Evolutionary conservation across 2,888 invertebrate genomes (phyloP), one percentile per base, ranked within the genome.

Genomic region (Reticulitermes lucifugus): DNA sequence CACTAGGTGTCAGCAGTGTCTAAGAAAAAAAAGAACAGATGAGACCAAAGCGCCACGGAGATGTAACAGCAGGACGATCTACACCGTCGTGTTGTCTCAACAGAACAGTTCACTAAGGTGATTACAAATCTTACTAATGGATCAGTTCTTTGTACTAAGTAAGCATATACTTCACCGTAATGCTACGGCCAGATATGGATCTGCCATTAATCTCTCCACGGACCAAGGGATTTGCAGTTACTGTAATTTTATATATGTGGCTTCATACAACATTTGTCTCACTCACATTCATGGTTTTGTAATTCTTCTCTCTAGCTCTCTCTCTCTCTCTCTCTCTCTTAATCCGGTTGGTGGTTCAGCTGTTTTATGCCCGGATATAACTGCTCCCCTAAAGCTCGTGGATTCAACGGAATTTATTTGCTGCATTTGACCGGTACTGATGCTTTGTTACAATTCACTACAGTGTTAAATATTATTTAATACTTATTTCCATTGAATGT

Each of bases 121-220:
- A 81, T 70, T 21, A 81, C 81, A 81, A 81, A 81, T 81, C 81
- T 81, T 65, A n/a, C 81, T 81, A 81, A 81, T 81, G 81, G 80
- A 80, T 77, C 5, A n/a, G 77, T 77, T 46, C 77, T n/a, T 77
- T 77, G 41, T 77, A 46, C n/a, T 77, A 77, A 77, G 77, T 46
- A 46, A 35, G 46, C 6, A 22, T 12, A 77, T 46, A 41, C 22
- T 77, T 46, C 41, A 77, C 46, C 21, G n/a, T 73, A 73, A 29
- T 70, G n/a, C 18, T 18, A 55, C 55, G 12, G 14, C 21, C 35
- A 73, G 77, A 77, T 77, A 77, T n/a, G n/a, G n/a, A 77, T 77
- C 77, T 46, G 6, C 21, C 46, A 77, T 77, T 77, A 77, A 77
- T 77, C 77, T 41, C 18, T 41, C 21, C 73, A 25, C 29, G 73